phyloP scores from a whole-genome alignment of 1,140 invertebrate species.

The Archivesica marissinica region DNA sequence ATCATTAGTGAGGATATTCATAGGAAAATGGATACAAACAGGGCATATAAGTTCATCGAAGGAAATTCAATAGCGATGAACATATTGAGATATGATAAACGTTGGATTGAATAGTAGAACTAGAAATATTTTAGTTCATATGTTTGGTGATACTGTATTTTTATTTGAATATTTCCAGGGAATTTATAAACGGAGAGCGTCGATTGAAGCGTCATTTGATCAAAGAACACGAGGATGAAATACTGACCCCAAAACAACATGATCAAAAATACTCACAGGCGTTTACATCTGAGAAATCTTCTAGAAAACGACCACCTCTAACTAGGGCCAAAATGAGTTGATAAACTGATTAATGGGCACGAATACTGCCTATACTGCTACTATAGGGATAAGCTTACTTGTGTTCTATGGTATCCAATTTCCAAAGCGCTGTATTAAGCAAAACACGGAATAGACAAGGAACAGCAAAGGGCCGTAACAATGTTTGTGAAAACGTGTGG shows the following conservation, averaged over 20 bases:
- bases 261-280: constrained; percentile 24
- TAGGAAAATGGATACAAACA: no score
- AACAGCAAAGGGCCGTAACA: no score
- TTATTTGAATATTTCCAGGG: constrained; percentile 29
- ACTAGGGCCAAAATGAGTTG: constrained; percentile 11
- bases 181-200: constrained; percentile 39
- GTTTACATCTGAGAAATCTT: neutral
- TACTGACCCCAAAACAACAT: constrained; percentile 3
- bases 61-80: no score
- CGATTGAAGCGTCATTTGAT: constrained; percentile 31
- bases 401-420: no score
- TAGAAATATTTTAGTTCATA: neutral
- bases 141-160: neutral
- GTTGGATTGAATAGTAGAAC: neutral
- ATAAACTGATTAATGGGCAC: neutral
- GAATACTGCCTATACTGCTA: neutral
- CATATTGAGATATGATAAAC: neutral
- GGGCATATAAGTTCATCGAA: no score
- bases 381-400: neutral
- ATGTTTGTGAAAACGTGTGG: no score
- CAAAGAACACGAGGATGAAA: constrained; percentile 43
- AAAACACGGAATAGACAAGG: no score
- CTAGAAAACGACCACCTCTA: constrained; percentile 36
- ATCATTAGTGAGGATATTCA: no score
- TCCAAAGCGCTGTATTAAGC: no score